Conservation (phyloP, 2,113 vertebrate genomes). For the Ifrita kowaldi region DNA sequence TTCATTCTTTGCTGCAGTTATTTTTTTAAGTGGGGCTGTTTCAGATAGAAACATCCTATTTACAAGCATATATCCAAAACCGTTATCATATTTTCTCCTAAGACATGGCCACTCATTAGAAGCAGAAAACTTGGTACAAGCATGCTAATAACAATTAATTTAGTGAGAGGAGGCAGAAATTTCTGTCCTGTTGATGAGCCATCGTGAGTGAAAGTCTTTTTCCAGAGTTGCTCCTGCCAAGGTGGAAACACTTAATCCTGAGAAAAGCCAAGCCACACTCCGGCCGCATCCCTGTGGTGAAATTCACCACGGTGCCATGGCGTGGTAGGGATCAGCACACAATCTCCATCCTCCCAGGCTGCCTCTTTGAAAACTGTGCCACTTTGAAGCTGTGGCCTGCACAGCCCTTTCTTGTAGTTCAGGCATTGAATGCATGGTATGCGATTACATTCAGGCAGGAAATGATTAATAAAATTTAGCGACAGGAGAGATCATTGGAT, state of each 20-base stretch:
- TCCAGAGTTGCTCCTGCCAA: not conserved
- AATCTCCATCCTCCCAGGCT: not conserved
- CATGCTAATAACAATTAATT: not conserved
- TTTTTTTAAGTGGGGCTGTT: not conserved
- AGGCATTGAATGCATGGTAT: not conserved
- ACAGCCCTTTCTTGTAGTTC: not conserved
- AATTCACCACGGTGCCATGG: rapidly evolving
- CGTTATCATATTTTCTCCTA: not conserved
- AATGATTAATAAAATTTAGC: constrained; percentile 51
- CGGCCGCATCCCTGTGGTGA: not conserved
- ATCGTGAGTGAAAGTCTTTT: rapidly evolving
- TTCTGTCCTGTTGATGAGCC: not conserved
- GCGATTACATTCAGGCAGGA: not conserved
- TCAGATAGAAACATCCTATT: not conserved
- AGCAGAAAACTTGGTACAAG: not conserved
- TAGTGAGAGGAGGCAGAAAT: not conserved
- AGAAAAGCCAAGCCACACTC: not conserved
- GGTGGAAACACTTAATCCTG: not conserved
- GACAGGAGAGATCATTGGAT: constrained; percentile 23
- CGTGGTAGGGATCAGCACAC: not conserved
- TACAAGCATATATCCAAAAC: not conserved
- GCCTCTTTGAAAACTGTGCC: not conserved
- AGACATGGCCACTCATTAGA: not conserved
- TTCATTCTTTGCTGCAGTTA: not conserved
- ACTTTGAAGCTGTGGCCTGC: not conserved